phyloP scores from a whole-genome alignment of 2,113 vertebrate species.

The Hippocampus zosterae region DNA sequence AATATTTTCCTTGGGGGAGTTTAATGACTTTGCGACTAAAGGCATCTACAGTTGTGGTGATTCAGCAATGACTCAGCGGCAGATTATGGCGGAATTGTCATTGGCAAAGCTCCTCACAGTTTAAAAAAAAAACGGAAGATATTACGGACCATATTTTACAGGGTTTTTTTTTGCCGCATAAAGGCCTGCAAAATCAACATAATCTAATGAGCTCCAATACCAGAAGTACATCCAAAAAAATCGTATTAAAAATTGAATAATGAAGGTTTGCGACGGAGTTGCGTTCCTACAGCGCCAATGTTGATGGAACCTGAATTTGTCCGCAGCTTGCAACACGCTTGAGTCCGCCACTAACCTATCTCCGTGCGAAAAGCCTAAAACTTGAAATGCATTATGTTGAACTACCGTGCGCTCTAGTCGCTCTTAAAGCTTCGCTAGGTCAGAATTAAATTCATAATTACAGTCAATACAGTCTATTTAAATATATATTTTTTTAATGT shows the following conservation, averaged over 20 bases:
- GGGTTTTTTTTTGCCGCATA: background rate
- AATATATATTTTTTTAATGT: background rate
- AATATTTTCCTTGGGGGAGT: background rate
- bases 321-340: background rate
- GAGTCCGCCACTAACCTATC: background rate
- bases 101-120: background rate
- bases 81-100: constrained; percentile 9
- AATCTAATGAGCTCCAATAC: background rate
- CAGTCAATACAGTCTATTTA: no score
- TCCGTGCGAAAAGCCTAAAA: background rate
- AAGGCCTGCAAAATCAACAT: background rate
- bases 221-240: background rate
- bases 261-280: background rate
- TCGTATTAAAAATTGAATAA: background rate
- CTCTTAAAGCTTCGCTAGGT: background rate
- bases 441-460: no score
- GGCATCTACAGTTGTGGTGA: constrained; percentile 2
- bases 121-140: background rate
- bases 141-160: background rate
- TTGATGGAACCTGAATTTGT: background rate
- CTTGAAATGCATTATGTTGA: background rate
- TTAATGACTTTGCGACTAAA: constrained; percentile 1
- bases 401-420: no score
- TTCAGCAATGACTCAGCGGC: constrained; percentile 9
- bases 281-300: background rate